Base-by-base conservation (phyloP, 2,888 invertebrate genomes). In the Lepetodrilus schrolli region DNA sequence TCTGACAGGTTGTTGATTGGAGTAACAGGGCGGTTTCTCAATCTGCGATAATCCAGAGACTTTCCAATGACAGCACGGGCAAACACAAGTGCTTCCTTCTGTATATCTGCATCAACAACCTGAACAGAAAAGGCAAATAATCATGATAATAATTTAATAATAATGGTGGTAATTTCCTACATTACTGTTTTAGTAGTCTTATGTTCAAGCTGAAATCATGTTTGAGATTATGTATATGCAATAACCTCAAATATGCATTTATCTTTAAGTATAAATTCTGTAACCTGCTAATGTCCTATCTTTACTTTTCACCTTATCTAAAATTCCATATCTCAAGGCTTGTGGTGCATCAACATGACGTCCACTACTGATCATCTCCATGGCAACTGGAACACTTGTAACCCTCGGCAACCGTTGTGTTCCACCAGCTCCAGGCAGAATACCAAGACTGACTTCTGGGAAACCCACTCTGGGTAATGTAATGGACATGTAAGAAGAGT, bases 401-500 rank as follows among this genome's bases (percentile, higher is more conserved):
- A 98, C 92, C 83, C 93, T 93, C 4, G 96, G 96, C 85, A 98
- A 91, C 82, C 99, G 92, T 88, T 97, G 96, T 70, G 98, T 99
- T 51, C 99, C 99, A 72, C 98, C 98, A 79, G 95, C 96, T 50
- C 97, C 99, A 48, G 99, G 99, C 72, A 99, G 91, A 49, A 99
- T 92, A 13, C 99, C 99, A 68, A 99, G 92, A 95, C 97, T 95
- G 0, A 99, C 98, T 92, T 99, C 99, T 0, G 99, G 99, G 76
- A 97, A 91, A 20, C 95, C 98, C 79, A 99, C 92, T 71, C 89
- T 88, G n/a, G n/a, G n/a, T n/a, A n/a, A n/a, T n/a, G n/a, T n/a
- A n/a, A n/a, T n/a, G n/a, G n/a, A n/a, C n/a, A n/a, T n/a, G n/a
- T n/a, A n/a, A n/a, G n/a, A n/a, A n/a, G n/a, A n/a, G n/a, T n/a